Evolutionary conservation across 1,140 invertebrate genomes (phyloP).

Genomic region (Stenopsyche tienmushanensis): DNA sequence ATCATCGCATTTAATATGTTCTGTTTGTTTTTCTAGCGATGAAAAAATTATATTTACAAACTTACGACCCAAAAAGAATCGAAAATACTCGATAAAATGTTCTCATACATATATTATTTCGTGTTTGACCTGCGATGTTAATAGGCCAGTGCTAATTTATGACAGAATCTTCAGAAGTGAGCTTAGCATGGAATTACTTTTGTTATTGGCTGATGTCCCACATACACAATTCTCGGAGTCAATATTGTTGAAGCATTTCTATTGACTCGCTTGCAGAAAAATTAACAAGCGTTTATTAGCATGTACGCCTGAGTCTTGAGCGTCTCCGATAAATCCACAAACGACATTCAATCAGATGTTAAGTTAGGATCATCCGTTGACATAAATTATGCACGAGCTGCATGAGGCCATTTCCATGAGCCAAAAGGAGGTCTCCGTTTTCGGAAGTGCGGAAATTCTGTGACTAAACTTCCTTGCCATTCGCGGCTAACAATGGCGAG

Average conservation of each 20-base stretch:
- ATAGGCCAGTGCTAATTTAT: no score
- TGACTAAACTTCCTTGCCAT: conserved; percentile 16
- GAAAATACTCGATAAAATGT: no score
- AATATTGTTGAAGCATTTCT: conserved; percentile 23
- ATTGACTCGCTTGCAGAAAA: conserved; percentile 7
- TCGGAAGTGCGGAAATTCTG: conserved; percentile 12
- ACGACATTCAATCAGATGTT: background rate
- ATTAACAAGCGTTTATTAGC: background rate
- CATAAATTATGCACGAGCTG: background rate
- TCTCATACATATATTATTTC: no score
- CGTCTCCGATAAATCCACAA: background rate
- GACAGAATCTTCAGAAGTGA: no score
- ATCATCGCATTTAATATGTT: no score
- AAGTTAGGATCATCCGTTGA: conserved; percentile 1
- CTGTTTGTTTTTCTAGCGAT: no score
- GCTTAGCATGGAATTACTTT: background rate
- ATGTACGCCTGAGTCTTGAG: background rate
- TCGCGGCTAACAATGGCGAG: conserved; percentile 12
- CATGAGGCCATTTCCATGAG: background rate
- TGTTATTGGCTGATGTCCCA: conserved; percentile 10
- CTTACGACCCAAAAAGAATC: no score
- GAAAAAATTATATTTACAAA: no score
- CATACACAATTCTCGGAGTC: conserved; percentile 19
- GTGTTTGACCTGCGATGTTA: no score
- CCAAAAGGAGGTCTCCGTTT: background rate